Base-by-base conservation (phyloP, 2,888 invertebrate genomes). In the Pyrocoelia pectoralis region DNA sequence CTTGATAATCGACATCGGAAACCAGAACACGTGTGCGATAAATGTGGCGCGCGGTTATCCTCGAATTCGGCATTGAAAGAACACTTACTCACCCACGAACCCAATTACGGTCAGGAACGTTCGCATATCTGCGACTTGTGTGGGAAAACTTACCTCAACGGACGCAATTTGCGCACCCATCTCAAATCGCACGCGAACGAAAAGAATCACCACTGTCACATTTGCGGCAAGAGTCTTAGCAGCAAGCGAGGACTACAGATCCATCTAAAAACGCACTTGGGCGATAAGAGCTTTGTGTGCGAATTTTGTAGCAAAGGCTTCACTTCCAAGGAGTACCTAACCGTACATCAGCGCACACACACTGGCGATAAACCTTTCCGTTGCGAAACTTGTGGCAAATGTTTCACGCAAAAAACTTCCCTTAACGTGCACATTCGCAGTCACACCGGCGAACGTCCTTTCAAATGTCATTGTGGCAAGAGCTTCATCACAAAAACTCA, bases 371-470 rank as follows among this genome's bases (percentile, higher is more conserved):
- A 83, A 61, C 84, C 81, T 24, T 84, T 80, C 66, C 83, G 56
- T 14, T 71, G 70, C 19, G 15, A 57, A 1, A 38, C 38, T 13
- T 87, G 87, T 64, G 83, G 83, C 40, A 87, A 86, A 67, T 76
- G 83, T 0, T 87, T 87, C 70, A 84, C 85, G 19, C 83, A 87
- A 65, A 82, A 83, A 61, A 84, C 83, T 52, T 84, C 85, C 0
- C 70, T 86, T 54, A 84, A 83, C 4, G 79, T 83, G 1, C 85
- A 86, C 68, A 80, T 79, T 17, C 73, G 1, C 82, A 72, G 69
- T 13, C 74, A 72, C 65, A 77, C 74, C 9, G 74, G 86, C 10
- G 86, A 86, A 68, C 78, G 81, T 41, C 80, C 86, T 10, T 85
- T 84, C 67, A 78, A 83, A 0, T 87, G 78, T 51, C 68, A 66